Evolutionary conservation across 2,888 invertebrate genomes (phyloP), one percentile per base, ranked within the genome.

Genomic region (Mystacides longicornis): DNA sequence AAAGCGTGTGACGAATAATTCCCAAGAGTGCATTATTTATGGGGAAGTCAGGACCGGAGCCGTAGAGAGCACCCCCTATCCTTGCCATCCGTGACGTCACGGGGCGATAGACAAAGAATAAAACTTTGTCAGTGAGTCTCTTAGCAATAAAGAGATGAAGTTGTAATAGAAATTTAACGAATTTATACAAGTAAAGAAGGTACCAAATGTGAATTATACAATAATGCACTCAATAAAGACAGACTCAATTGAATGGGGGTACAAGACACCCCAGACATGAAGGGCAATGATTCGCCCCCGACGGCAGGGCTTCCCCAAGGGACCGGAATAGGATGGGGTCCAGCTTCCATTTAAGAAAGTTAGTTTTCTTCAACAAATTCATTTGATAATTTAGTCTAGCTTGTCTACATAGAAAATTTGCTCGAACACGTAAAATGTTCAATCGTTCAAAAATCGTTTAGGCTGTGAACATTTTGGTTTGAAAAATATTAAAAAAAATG

Each of bases 161-260:
- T 19, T 48, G 54, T 57, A 59, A 59, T 59, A 55, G 56, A 56
- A 49, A 59, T 54, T 56, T 59, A 59, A 59, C 59, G 52, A 59
- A 59, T 57, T 59, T 59, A 59, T 55, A 43, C 48, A n/a, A 14
- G 51, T n/a, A n/a, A n/a, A n/a, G n/a, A n/a, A n/a, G n/a, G n/a
- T n/a, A n/a, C n/a, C n/a, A n/a, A n/a, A n/a, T n/a, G n/a, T 49
- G 57, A 59, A 59, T 59, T 57, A 59, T 59, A 37, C 54, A 49
- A 54, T n/a, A 56, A 59, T 52, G 56, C 54, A 55, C 50, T 53
- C 56, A 54, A 57, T 57, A 51, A 51, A 54, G 49, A 23, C 42
- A 18, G 49, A 43, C 7, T 37, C 37, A 37, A 37, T 37, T 37
- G 37, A 37, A 37, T 37, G 37, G 37, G 37, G 37, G 16, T 5